Percentiles rank a stretch among this genome's conserved stretches.
These are phyloP conservation scores for Papilio elwesi DNA, from an alignment of 2,888 invertebrate genomes.

Conservation along the genomic window DNA sequence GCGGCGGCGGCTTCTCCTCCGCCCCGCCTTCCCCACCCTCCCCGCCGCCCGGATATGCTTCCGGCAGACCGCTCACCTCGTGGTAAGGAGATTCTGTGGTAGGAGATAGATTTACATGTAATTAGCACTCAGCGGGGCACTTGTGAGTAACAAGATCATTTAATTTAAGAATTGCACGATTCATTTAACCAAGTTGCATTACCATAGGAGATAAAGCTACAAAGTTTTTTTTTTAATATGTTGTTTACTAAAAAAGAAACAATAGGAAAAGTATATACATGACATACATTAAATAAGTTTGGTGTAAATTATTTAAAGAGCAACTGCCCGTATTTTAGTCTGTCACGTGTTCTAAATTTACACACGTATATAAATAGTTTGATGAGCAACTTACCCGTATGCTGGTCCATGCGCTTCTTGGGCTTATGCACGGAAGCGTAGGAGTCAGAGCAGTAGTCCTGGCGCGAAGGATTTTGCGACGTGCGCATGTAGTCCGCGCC, in stretches of 20 bases:
- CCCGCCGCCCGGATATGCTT: slow-evolving; percentile 88
- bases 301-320: background rate
- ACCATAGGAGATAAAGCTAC: no score
- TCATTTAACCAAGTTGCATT: no score
- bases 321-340: background rate
- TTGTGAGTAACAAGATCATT: no score
- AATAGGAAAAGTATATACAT: background rate
- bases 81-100: slow-evolving; percentile 94
- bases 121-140: background rate
- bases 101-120: background rate
- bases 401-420: slow-evolving; percentile 93
- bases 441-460: slow-evolving; percentile 94
- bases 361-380: background rate
- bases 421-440: slow-evolving; percentile 95
- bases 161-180: no score
- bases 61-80: slow-evolving; percentile 96
- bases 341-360: background rate
- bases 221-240: no score
- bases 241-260: no score
- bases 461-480: slow-evolving; percentile 92
- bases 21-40: slow-evolving; percentile 85
- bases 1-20: slow-evolving; percentile 94
- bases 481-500: slow-evolving; percentile 89
- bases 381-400: slow-evolving; percentile 88
- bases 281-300: no score